Evolutionary conservation across 2,797 vertebrate genomes (phyloP).

Genomic region (Hephaestus fuliginosus): DNA sequence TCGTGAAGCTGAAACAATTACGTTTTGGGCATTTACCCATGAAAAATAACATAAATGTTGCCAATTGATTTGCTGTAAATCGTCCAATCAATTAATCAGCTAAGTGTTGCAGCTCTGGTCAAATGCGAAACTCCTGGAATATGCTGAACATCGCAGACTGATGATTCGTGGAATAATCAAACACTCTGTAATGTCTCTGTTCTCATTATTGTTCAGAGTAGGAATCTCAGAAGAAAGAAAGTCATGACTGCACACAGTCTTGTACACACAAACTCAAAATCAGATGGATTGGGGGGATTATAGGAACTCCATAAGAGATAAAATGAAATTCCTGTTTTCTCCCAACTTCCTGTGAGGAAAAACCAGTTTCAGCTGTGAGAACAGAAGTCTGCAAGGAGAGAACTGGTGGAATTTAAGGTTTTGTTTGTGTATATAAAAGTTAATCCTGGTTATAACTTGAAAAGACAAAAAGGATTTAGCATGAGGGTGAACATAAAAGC

Average conservation of each 20-base stretch:
- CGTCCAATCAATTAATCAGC: neutral
- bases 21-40: no score
- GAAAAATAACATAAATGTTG: neutral
- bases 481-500: slow-evolving; percentile 60
- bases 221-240: slow-evolving; percentile 40
- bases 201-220: slow-evolving; percentile 38
- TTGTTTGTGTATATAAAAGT: slow-evolving; percentile 73
- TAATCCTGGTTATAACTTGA: slow-evolving; percentile 73
- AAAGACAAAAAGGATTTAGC: slow-evolving; percentile 62
- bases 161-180: neutral
- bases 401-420: slow-evolving; percentile 60
- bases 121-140: neutral
- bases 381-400: slow-evolving; percentile 21
- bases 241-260: slow-evolving; percentile 41
- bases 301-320: slow-evolving; percentile 67
- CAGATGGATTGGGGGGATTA: slow-evolving; percentile 73
- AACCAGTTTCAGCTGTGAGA: slow-evolving; percentile 52
- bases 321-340: slow-evolving; percentile 67
- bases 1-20: no score
- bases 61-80: neutral
- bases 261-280: slow-evolving; percentile 47
- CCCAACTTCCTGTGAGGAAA: slow-evolving; percentile 60
- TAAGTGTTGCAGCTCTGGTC: neutral
- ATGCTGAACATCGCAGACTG: neutral
- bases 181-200: slow-evolving; percentile 3